Conservation (phyloP, 2,113 vertebrate genomes). For the Shinisaurus crocodilurus region DNA sequence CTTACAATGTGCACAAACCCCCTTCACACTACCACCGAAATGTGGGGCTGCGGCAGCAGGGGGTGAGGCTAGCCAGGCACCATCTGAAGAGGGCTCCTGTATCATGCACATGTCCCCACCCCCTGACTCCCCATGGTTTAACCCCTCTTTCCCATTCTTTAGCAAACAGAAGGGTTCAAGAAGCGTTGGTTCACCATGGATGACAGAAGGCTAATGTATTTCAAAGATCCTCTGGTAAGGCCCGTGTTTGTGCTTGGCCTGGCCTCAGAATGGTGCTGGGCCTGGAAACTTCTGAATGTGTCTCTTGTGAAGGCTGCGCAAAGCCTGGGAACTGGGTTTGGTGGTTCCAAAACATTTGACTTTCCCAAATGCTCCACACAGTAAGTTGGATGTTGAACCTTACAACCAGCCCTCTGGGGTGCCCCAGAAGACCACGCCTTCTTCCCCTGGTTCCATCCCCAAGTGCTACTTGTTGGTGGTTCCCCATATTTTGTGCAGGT, state of each 20-base stretch:
- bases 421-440: too few species aligned
- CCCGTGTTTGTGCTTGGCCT: background rate
- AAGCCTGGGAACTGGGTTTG: background rate
- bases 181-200: constrained; percentile 98
- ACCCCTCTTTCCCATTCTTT: rapidly evolving
- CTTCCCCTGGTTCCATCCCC: too few species aligned
- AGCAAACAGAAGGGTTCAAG: constrained; percentile 98
- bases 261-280: background rate
- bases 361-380: background rate
- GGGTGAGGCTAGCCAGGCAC: too few species aligned
- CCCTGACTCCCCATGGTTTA: background rate
- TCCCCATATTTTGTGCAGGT: too few species aligned
- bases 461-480: too few species aligned
- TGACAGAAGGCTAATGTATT: constrained; percentile 95
- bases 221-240: constrained; percentile 96
- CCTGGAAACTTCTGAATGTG: background rate
- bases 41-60: too few species aligned
- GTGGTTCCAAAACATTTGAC: background rate
- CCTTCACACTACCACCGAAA: too few species aligned
- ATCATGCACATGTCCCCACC: too few species aligned
- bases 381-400: too few species aligned
- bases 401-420: too few species aligned
- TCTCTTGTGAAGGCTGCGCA: background rate
- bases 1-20: too few species aligned
- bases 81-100: too few species aligned